These are phyloP conservation scores for Malacoctenus gilli DNA, from an alignment of 2,797 vertebrate genomes.

Conservation along the genomic window DNA sequence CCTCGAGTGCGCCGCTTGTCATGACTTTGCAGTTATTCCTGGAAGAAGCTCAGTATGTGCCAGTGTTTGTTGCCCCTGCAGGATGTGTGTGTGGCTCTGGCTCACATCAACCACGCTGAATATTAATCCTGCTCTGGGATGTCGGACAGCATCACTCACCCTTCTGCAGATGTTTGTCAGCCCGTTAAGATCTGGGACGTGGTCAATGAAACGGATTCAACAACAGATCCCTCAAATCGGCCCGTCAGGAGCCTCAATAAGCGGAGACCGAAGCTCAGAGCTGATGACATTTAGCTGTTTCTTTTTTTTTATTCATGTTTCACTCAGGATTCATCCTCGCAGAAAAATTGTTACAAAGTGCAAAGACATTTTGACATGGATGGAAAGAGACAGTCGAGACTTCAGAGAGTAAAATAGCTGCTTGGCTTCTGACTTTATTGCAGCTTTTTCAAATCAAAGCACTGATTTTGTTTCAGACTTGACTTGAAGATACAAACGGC, in stretches of 20 bases:
- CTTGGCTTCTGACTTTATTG: background rate
- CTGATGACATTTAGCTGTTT: slow-evolving; percentile 70
- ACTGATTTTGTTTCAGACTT: no score
- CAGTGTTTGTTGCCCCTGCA: slow-evolving; percentile 23
- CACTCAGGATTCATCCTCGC: slow-evolving; percentile 45
- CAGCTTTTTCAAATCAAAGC: background rate
- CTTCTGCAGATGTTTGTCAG: slow-evolving; percentile 4
- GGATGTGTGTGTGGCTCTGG: slow-evolving; percentile 32
- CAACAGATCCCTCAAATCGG: slow-evolving; percentile 2
- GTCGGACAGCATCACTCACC: slow-evolving; percentile 10
- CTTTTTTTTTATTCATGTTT: slow-evolving; percentile 20
- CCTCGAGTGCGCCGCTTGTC: slow-evolving; percentile 4
- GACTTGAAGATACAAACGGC: no score
- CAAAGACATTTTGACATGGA: slow-evolving; percentile 59
- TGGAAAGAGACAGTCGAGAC: slow-evolving; percentile 46
- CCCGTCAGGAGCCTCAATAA: background rate
- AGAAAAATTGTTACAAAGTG: slow-evolving; percentile 62
- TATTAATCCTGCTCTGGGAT: slow-evolving; percentile 31
- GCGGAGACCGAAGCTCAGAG: slow-evolving; percentile 38
- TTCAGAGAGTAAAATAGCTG: slow-evolving; percentile 26
- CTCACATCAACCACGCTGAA: slow-evolving; percentile 29
- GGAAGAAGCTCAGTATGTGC: slow-evolving; percentile 35
- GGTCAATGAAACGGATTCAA: slow-evolving; percentile 14
- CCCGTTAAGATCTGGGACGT: slow-evolving; percentile 4
- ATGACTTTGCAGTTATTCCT: slow-evolving; percentile 34